Evolutionary conservation across 2,113 vertebrate genomes (phyloP).

Genomic region (Cyanistes caeruleus): DNA sequence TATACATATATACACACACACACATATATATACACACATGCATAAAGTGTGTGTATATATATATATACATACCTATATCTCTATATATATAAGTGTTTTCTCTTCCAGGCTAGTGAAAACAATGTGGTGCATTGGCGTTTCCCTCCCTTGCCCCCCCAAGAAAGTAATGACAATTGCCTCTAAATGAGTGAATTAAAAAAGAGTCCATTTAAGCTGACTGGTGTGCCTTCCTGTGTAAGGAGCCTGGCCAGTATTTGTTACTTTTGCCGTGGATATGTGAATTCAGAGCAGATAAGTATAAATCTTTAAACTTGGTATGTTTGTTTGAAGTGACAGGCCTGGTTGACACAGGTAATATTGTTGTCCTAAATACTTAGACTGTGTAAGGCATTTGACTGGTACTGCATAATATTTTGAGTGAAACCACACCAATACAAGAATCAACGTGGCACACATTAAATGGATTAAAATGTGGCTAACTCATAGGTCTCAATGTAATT

Average conservation of each 20-base stretch:
- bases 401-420: slow-evolving; percentile 29
- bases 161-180: slow-evolving; percentile 68
- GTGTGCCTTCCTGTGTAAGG: slow-evolving; percentile 71
- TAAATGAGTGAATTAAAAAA: slow-evolving; percentile 73
- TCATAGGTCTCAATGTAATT: slow-evolving; percentile 62
- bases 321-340: slow-evolving; percentile 57
- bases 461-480: slow-evolving; percentile 43
- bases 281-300: slow-evolving; percentile 62
- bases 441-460: slow-evolving; percentile 60
- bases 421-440: slow-evolving; percentile 34
- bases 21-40: slow-evolving; percentile 27
- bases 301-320: slow-evolving; percentile 34
- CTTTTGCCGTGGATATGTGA: slow-evolving; percentile 60
- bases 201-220: slow-evolving; percentile 68
- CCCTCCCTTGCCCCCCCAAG: background rate
- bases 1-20: slow-evolving; percentile 69
- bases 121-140: slow-evolving; percentile 72
- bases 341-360: slow-evolving; percentile 12
- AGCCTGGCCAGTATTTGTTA: slow-evolving; percentile 56
- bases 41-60: slow-evolving; percentile 43
- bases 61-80: slow-evolving; percentile 65
- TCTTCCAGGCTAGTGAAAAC: slow-evolving; percentile 70
- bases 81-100: slow-evolving; percentile 69
- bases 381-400: slow-evolving; percentile 61
- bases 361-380: slow-evolving; percentile 53